Base-by-base conservation (phyloP, 2,888 invertebrate genomes). In the Lamproptera curius region DNA sequence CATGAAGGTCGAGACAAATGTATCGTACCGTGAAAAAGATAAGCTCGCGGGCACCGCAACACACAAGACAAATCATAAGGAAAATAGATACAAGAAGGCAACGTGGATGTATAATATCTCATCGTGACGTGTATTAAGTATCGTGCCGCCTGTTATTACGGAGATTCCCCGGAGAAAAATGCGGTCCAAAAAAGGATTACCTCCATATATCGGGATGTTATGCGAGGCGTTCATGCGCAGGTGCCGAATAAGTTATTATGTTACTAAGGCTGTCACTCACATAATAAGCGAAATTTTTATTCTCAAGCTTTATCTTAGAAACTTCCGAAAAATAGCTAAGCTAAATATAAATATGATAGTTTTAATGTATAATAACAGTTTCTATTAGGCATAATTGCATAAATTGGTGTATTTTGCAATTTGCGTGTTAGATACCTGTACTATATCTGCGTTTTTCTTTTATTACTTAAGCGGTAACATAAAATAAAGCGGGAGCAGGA, bases 41-140 rank as follows among this genome's bases (percentile, higher is more conserved):
- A 36, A 15, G 28, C 15, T 23, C 40, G 20, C 40, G 40, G 36
- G 42, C 42, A 20, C 35, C 31, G 15, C 36, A 20, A 11, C 31
- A 42, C 42, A 35, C 38, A 40, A 44, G 44, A 41, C 49, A 49
- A 49, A 49, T 49, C 49, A 44, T 49, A 49, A 35, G 44, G 43
- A 49, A 49, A 46, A 46, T 42, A 51, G 39, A 41, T 46, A 39
- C 45, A 36, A 47, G 47, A 55, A 44, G 43, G 35, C 49, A 40
- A 39, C 36, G 49, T 35, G 40, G 44, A 36, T 20, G 40, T 49
- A 40, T 51, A 53, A 57, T 59, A 56, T 56, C 52, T 57, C 57
- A 56, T 50, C 41, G 46, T 56, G 59, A 59, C 57, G 50, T 57
- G 48, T 57, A 59, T 59, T 53, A 53, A 57, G 55, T 51, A 49